A percentile compares a stretch with the other conserved stretches of the same genome.
Evolutionary conservation across 2,113 vertebrate species (phyloP).

Genomic region (Cinclus cinclus): DNA sequence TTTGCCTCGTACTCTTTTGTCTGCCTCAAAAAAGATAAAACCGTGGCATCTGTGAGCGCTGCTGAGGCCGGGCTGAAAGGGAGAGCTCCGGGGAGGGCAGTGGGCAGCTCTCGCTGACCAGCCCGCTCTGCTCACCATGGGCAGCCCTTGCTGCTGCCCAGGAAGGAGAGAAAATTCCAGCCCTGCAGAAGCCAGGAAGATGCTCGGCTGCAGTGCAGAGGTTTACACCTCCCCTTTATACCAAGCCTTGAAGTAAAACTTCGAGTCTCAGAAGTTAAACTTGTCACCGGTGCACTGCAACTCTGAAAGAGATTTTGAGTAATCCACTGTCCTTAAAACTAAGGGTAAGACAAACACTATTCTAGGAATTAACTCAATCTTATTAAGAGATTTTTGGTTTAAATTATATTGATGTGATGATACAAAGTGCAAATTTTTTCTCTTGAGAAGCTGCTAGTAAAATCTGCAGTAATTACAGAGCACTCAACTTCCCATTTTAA

Average conservation of each 20-base stretch:
- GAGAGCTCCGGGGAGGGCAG: background rate
- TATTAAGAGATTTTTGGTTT: background rate
- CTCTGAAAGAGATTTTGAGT: background rate
- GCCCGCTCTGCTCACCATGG: fast-evolving
- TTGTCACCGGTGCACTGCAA: background rate
- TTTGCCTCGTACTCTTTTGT: slow-evolving; percentile 7
- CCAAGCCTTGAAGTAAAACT: background rate
- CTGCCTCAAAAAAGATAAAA: background rate
- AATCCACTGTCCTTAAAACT: background rate
- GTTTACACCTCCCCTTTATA: background rate
- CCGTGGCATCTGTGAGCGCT: background rate
- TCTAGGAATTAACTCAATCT: background rate
- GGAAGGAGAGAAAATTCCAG: background rate
- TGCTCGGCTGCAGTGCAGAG: fast-evolving
- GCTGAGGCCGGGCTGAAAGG: background rate
- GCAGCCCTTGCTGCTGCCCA: background rate
- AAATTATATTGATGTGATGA: background rate
- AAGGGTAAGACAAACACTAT: background rate
- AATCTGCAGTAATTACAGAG: background rate
- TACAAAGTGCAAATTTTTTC: background rate
- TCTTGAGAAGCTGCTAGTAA: background rate
- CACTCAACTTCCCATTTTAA: background rate
- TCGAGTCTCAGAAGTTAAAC: background rate
- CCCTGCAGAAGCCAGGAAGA: background rate
- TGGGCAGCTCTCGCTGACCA: background rate